phyloP scores from a whole-genome alignment of 2,888 invertebrate species.

The Rhamnusium bicolor region DNA sequence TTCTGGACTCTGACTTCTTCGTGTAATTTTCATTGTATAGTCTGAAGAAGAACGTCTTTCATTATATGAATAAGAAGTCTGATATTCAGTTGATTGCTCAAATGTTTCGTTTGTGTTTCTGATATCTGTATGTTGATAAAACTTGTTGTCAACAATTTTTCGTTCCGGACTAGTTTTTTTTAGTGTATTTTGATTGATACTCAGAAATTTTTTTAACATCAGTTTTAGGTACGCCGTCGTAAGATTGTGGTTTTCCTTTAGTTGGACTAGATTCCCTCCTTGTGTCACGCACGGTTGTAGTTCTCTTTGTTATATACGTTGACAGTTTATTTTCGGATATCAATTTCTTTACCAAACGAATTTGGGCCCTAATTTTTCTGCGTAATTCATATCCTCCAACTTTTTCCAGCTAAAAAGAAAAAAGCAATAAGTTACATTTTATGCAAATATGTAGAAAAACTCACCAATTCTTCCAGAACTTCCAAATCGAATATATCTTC shows the following conservation, averaged over 20 bases:
- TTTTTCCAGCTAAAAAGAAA: conserved; percentile 79
- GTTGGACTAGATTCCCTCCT: conserved; percentile 22
- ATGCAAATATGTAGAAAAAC: conserved; percentile 56
- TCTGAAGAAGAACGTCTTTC: conserved; percentile 56
- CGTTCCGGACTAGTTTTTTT: conserved; percentile 52
- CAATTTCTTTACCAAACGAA: conserved; percentile 80
- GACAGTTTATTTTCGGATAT: conserved; percentile 66
- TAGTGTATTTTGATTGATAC: conserved; percentile 29
- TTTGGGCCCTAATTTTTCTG: conserved; percentile 84
- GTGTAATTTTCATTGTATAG: conserved; percentile 38
- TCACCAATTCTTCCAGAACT: conserved; percentile 81
- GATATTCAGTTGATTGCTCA: conserved; percentile 39
- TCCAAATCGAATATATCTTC: conserved; percentile 83
- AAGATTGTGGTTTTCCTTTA: conserved; percentile 29
- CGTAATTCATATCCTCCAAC: conserved; percentile 85
- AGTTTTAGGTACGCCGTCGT: conserved; percentile 16
- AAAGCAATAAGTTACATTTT: not conserved
- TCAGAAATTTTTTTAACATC: conserved; percentile 24
- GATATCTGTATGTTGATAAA: conserved; percentile 48
- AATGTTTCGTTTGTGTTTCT: conserved; percentile 34
- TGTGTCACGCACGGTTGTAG: conserved; percentile 22
- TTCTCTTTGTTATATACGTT: conserved; percentile 56
- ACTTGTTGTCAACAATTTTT: conserved; percentile 47
- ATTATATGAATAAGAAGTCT: conserved; percentile 54
- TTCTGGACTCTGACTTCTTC: conserved; percentile 53